Base-by-base conservation (phyloP, 1,140 invertebrate species). In the Drosophila serrata region DNA sequence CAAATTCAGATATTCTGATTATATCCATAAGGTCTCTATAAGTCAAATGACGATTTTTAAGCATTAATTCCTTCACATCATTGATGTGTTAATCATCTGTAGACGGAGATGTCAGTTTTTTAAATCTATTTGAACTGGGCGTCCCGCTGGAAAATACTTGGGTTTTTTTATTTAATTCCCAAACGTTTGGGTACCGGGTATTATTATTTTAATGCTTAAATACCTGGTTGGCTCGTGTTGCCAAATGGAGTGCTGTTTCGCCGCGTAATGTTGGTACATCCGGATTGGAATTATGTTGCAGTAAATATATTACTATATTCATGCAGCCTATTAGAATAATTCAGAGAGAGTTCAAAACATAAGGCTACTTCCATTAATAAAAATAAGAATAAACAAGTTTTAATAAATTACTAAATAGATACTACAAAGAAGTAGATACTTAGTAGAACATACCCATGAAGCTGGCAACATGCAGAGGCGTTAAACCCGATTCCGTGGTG, bases 261-360 rank as follows among this genome's bases (percentile, higher is more conserved):
- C 99, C 99, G 43, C 99, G 95, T 17, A 99, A 97, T 2, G 99
- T 99, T 17, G 97, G 96, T 74, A 97, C 96, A 94, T 99, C 98
- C 19, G 98, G 97, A 93, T 96, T 97, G 58, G 99, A 98, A 81
- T 98, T 98, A 82, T 98, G 97, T 93, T 99, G 97, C 46, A 99
- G 94, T 82, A 99, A 94, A 93, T 97, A 98, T 79, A 99, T 97
- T 24, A 99, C 98, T 84, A 99, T 99, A 93, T 99, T 99, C 97
- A 99, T 99, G 93, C 98, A 99, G 29, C 99, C 82, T 87, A n/a
- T 5, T 65, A 60, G 12, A n/a, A 45, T 40, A 60, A 35, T 29
- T 11, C 12, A 39, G 1, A 40, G 7, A 24, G 4, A 31, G 9
- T 8, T 51, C 0, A 58, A 37, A 24, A 31, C 2, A 27, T 27